Conservation (phyloP, 2,113 vertebrate species). For the Embiotoca jacksoni region DNA sequence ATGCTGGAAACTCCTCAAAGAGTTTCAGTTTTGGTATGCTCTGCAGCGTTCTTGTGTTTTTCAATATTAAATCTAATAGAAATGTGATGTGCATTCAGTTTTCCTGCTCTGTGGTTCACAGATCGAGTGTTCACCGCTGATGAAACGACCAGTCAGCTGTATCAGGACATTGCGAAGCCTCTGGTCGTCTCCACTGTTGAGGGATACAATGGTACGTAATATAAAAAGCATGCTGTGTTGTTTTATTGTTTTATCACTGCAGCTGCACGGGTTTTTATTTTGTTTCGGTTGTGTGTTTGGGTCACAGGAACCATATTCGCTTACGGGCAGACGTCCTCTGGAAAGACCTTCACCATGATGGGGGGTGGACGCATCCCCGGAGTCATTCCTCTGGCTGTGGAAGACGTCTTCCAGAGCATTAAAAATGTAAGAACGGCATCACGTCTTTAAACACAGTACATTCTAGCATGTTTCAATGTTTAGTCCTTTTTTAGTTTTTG, state of each 20-base stretch:
- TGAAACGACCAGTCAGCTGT: slow-evolving; percentile 90
- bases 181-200: slow-evolving; percentile 92
- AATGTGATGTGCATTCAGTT: background rate
- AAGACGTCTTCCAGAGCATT: slow-evolving; percentile 93
- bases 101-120: slow-evolving; percentile 32
- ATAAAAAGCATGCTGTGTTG: background rate
- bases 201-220: slow-evolving; percentile 92
- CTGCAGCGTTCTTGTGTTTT: background rate
- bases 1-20: slow-evolving; percentile 87
- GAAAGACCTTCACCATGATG: slow-evolving; percentile 98
- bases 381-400: slow-evolving; percentile 92
- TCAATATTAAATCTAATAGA: background rate
- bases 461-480: too few relatives aligned
- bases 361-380: slow-evolving; percentile 85
- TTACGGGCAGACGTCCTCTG: slow-evolving; percentile 96
- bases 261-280: background rate
- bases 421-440: slow-evolving; percentile 83
- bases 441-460: background rate
- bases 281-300: background rate
- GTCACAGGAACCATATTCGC: slow-evolving; percentile 95
- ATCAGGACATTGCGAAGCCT: slow-evolving; percentile 91
- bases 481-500: too few relatives aligned
- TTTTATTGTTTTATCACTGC: background rate
- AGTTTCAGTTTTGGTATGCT: slow-evolving; percentile 91
- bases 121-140: slow-evolving; percentile 91